Evolutionary conservation across 1,140 invertebrate species (phyloP).

Genomic region (Elymnias hypermnestra): DNA sequence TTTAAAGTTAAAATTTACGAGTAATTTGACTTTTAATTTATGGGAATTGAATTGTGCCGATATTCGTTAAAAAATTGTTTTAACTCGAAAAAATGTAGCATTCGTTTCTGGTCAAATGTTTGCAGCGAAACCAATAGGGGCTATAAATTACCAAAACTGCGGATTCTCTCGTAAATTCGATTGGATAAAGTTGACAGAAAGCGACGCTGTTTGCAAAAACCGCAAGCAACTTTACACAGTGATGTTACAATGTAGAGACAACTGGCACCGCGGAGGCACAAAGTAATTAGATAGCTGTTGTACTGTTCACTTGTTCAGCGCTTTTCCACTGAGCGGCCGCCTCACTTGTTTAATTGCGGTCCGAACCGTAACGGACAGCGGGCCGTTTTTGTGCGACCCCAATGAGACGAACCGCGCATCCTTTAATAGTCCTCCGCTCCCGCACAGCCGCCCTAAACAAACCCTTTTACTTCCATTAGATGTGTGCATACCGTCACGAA

Average conservation of each 20-base stretch:
- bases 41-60: not conserved
- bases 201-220: constrained; percentile 46
- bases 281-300: constrained; percentile 65
- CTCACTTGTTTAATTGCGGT: constrained; percentile 61
- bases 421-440: constrained; percentile 51
- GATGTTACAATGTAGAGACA: constrained; percentile 45
- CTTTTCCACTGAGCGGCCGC: constrained; percentile 53
- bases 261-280: constrained; percentile 41
- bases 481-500: constrained; percentile 13
- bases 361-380: constrained; percentile 58
- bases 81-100: not conserved
- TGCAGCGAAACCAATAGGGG: constrained; percentile 15
- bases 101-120: constrained; percentile 1
- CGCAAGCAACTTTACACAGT: constrained; percentile 48
- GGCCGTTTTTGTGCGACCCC: constrained; percentile 56
- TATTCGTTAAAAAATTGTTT: constrained; percentile 4
- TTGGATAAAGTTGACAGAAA: constrained; percentile 35
- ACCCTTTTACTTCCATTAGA: constrained; percentile 23
- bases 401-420: constrained; percentile 55
- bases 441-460: constrained; percentile 16
- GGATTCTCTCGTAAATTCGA: constrained; percentile 30
- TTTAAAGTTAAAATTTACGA: too few species aligned
- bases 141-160: constrained; percentile 25
- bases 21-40: too few species aligned
- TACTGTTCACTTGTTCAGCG: constrained; percentile 62